phyloP scores from a whole-genome alignment of 64 coral and sea anemone genomes.

The Montipora cactus region DNA sequence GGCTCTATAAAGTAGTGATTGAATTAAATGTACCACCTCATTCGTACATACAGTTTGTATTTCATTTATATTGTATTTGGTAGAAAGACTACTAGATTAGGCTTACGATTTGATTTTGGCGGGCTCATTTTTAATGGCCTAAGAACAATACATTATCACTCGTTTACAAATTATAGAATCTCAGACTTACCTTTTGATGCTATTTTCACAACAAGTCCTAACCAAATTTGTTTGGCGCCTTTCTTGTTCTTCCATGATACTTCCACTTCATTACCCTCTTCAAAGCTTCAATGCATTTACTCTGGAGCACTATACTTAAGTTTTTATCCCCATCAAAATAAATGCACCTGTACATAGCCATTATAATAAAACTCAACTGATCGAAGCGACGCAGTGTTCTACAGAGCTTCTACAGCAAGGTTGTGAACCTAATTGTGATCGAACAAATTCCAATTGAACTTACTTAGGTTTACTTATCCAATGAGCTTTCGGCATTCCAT shows the following conservation, averaged over 20 bases:
- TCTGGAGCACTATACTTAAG: no score
- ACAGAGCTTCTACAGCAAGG: not conserved
- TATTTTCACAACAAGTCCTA: conserved; percentile 21
- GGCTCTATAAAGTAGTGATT: no score
- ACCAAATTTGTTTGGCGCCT: conserved; percentile 9
- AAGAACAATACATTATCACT: not conserved
- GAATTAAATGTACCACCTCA: no score
- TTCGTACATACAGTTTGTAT: no score
- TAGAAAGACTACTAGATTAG: no score
- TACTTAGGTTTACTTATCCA: not conserved
- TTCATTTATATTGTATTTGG: no score
- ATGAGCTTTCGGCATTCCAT: conserved; percentile 4
- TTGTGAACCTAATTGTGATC: conserved; percentile 2
- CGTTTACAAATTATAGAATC: conserved; percentile 2
- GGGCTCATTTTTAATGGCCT: no score
- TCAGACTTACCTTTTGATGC: conserved; percentile 26
- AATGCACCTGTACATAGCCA: conserved; percentile 9
- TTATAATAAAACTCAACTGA: conserved; percentile 22
- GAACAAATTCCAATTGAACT: not conserved
- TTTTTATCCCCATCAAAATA: not conserved
- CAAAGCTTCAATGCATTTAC: no score
- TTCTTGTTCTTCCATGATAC: conserved; percentile 12
- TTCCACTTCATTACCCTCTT: not conserved
- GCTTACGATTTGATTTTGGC: no score
- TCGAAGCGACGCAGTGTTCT: not conserved